Evolutionary conservation across 2,888 invertebrate genomes (phyloP), one percentile per base, ranked within the genome.

Genomic region (Melanophora roralis): DNA sequence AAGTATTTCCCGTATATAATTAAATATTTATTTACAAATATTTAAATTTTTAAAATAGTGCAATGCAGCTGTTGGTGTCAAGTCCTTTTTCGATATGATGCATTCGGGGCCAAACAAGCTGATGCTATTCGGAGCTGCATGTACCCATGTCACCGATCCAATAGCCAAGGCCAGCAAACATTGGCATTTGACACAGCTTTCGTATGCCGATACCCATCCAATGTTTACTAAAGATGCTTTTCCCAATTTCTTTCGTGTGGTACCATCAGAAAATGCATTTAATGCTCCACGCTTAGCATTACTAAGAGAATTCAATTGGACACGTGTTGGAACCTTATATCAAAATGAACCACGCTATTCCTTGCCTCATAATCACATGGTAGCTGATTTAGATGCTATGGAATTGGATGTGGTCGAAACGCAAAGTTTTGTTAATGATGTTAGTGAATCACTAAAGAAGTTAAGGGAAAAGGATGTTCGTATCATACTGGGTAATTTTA

Each of bases 1-100:
- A 91, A 9, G n/a, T 21, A 7, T 5, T 53, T 9, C 8, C 11
- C 38, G 4, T 4, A 9, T 16, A 4, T 32, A 27, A 5, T 3
- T 27, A 27, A 3, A 27, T 27, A 27, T 27, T 3, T 27, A 27
- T 6, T 5, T 27, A 3, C 27, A 27, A 5, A 27, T 27, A 6
- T 27, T 5, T 27, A 6, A 51, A 6, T 45, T 40, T 19, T 8
- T 12, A 60, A 65, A 91, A 19, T 91, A 98, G 97, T 97, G 97
- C 90, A 96, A 97, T 88, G 96, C 97, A 11, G 97, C 97, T 0
- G 96, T 97, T 32, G 97, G 97, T 0, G 96, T 97, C 72, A 97
- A 97, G 90, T 96, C 97, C 0, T 97, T 98, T 90, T 97, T 98
- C 90, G 97, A 97, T 90, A 97, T 97, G 96, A 97, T 98, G 96